These are phyloP conservation scores for Leptocoma aspasia DNA, from an alignment of 2,113 vertebrate genomes.

Conservation along the genomic window DNA sequence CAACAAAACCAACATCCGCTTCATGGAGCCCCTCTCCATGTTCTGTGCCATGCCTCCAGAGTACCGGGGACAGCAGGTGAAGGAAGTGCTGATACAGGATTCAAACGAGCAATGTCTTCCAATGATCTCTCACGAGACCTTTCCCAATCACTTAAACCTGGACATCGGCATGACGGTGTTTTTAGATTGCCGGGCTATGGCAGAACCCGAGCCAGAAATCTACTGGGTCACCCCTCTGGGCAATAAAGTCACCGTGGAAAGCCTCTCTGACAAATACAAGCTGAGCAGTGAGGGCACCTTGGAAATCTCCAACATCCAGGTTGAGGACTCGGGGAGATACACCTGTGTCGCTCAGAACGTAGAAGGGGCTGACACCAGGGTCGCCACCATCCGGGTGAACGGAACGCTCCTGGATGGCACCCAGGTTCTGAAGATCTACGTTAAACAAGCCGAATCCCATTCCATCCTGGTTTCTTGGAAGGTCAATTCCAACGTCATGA, in stretches of 20 bases:
- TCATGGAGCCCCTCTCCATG: conserved; percentile 97
- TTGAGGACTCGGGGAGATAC: conserved; percentile 92
- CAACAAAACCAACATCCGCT: conserved; percentile 91
- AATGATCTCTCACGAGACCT: conserved; percentile 90
- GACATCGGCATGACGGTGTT: conserved; percentile 84
- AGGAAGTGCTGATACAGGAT: conserved; percentile 84
- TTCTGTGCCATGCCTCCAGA: conserved; percentile 90
- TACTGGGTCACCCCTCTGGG: conserved; percentile 98
- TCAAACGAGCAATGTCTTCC: conserved; percentile 89
- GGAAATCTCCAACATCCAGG: conserved; percentile 84
- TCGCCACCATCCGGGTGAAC: conserved; percentile 88
- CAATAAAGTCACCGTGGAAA: conserved; percentile 86
- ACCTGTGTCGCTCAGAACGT: conserved; percentile 94
- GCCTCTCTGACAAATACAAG: conserved; percentile 86
- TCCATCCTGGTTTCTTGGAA: conserved; percentile 97
- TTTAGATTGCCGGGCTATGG: conserved; percentile 93
- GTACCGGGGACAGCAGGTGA: conserved; percentile 84
- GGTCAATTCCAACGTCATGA: conserved; percentile 91
- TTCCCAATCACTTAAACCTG: conserved; percentile 87
- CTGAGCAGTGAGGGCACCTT: conserved; percentile 89
- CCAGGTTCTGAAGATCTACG: conserved; percentile 91
- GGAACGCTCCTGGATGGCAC: conserved; percentile 89
- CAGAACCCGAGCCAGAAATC: conserved; percentile 94
- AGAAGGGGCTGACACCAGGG: conserved; percentile 91
- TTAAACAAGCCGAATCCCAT: conserved; percentile 90